Base-by-base conservation (phyloP, 2,888 invertebrate species). In the Erannis defoliaria region DNA sequence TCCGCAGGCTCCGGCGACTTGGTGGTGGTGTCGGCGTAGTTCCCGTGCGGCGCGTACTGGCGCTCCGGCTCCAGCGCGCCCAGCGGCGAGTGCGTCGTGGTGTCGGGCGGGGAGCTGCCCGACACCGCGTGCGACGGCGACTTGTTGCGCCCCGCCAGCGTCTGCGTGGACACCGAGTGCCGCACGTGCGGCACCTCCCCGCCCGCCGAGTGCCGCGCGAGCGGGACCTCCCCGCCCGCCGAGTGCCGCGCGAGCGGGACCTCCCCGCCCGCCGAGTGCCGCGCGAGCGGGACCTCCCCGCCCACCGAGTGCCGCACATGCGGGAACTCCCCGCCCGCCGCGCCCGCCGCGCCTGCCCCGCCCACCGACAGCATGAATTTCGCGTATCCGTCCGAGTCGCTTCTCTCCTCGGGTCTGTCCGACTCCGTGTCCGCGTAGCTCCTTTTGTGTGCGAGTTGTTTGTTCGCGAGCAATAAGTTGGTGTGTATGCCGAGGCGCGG, bases 81-180 rank as follows among this genome's bases (percentile, higher is more conserved):
- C 60, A 95, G 91, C 12, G 97, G 97, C 85, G 97, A 97, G 77
- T 96, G 96, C 0, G 97, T 97, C 0, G 97, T 97, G 0, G 97
- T 97, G 77, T 97, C 97, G 0, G 97, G 97, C 5, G 97, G 97
- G 42, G 85, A 85, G 63, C 83, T 75, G 18, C 85, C 84, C 8
- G 82, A 78, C 38, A 73, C 80, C 14, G 77, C 83, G 49, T 73
- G 77, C 10, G 72, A 18, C 21, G 94, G 81, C 2, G 85, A 85
- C 67, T 82, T 83, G 19, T 35, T 35, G 38, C 51, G 42, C 78
- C 48, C 42, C 55, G 60, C 45, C 61, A 96, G 94, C 14, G 97
- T 96, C 85, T 96, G 96, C 19, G 96, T 96, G 0, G 96, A 96
- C 56, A 96, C 96, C 0, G 96, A 96, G 80, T 96, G 96, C 66